Evolutionary conservation across 2,113 vertebrate genomes (phyloP).

Genomic region (Cavia aperea): DNA sequence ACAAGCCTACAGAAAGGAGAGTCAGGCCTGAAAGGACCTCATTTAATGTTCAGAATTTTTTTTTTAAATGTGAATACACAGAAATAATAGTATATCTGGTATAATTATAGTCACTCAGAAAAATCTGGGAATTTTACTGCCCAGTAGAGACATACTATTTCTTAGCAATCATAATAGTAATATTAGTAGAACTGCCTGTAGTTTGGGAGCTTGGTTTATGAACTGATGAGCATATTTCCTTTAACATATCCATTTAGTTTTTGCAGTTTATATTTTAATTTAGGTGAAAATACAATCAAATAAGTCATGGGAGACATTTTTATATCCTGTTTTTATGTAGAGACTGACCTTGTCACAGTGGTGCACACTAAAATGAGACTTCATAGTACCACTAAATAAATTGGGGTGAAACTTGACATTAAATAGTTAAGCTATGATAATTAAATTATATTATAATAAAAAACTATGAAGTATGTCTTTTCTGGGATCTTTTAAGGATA

Average conservation of each 20-base stretch:
- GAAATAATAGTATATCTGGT: not conserved
- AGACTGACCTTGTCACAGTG: not conserved
- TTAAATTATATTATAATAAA: not conserved
- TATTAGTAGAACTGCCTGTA: not conserved
- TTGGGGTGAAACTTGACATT: not conserved
- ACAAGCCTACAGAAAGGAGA: not conserved
- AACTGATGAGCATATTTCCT: not conserved
- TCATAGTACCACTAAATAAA: not conserved
- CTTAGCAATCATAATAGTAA: not conserved
- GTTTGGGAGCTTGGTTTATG: not conserved
- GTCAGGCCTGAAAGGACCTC: not conserved
- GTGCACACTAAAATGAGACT: not conserved
- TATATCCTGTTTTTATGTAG: not conserved
- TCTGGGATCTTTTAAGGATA: not conserved
- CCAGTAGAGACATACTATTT: not conserved
- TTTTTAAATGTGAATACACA: not conserved
- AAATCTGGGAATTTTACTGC: not conserved
- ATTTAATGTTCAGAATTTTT: too few relatives aligned
- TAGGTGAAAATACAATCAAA: not conserved
- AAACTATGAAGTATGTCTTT: not conserved
- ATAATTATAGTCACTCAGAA: not conserved
- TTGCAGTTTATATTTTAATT: not conserved
- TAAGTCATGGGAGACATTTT: not conserved
- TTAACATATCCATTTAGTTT: not conserved
- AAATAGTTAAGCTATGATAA: not conserved